phyloP scores from a whole-genome alignment of 2,888 invertebrate species.

The Euplagia quadripunctaria region DNA sequence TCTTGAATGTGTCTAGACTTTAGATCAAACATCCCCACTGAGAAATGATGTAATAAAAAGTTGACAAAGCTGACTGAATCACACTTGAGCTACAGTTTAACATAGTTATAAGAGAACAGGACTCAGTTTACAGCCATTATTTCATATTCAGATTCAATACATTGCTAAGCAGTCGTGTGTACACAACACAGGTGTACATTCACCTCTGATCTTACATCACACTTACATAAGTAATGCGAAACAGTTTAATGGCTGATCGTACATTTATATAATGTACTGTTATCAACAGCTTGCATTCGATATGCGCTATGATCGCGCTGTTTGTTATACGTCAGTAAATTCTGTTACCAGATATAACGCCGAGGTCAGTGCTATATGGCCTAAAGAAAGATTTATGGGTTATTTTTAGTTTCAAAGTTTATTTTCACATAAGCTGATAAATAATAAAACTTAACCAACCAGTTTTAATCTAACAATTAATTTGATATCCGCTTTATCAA shows the following conservation, averaged over 20 bases:
- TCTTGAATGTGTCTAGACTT: too few relatives aligned
- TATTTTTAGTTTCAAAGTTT: neutral
- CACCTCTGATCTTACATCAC: conserved; percentile 47
- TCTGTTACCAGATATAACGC: neutral
- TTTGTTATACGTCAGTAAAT: conserved; percentile 10
- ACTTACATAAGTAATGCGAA: conserved; percentile 40
- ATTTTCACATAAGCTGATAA: neutral
- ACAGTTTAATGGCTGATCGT: conserved; percentile 18
- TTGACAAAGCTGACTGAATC: neutral
- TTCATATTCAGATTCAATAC: neutral
- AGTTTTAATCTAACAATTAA: too few relatives aligned
- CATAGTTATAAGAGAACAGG: neutral
- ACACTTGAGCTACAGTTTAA: neutral
- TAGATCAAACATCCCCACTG: too few relatives aligned
- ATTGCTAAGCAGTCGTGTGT: neutral
- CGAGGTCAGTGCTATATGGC: neutral
- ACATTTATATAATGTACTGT: conserved; percentile 23
- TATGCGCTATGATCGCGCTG: conserved; percentile 9
- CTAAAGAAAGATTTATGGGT: neutral
- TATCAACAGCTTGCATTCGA: conserved; percentile 18
- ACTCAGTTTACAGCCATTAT: neutral
- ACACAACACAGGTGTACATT: conserved; percentile 26
- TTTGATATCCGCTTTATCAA: too few relatives aligned
- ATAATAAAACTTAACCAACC: neutral
- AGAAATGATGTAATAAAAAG: too few relatives aligned